Evolutionary conservation across 2,888 invertebrate species (phyloP).

Genomic region (Apomyelois bistriatella): DNA sequence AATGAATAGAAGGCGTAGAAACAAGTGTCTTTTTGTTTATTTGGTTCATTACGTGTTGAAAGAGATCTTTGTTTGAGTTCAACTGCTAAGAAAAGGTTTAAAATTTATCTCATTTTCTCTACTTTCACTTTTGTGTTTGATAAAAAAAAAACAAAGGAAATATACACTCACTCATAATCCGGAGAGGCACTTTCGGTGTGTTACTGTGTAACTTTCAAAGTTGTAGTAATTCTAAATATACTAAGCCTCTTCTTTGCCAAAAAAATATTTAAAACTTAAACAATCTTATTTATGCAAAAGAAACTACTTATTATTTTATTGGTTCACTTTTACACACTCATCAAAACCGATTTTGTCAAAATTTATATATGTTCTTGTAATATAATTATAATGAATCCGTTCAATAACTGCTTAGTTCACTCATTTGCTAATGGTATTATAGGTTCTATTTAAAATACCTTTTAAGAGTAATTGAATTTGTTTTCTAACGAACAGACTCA

Average conservation of each 20-base stretch:
- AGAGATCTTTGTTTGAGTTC: not conserved
- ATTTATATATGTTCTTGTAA: no score
- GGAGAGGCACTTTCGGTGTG: no score
- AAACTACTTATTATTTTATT: no score
- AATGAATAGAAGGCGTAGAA: conserved; percentile 10
- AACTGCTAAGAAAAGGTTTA: not conserved
- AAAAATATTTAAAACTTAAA: no score
- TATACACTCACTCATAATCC: no score
- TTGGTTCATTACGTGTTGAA: conserved; percentile 5
- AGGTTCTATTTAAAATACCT: not conserved
- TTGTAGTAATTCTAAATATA: no score
- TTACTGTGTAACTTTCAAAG: no score
- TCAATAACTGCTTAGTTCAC: not conserved
- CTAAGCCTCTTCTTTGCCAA: no score
- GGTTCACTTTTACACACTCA: no score
- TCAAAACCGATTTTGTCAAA: no score
- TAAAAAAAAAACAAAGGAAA: not conserved
- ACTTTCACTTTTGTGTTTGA: not conserved
- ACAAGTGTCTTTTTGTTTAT: conserved; percentile 12
- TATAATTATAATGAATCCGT: no score
- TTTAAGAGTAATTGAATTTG: not conserved
- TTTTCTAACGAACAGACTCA: not conserved
- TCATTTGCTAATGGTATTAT: not conserved
- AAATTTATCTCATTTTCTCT: not conserved
- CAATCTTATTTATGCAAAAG: no score